Conservation (phyloP, 64 coral and sea anemone genomes). For the Acropora yongei region DNA sequence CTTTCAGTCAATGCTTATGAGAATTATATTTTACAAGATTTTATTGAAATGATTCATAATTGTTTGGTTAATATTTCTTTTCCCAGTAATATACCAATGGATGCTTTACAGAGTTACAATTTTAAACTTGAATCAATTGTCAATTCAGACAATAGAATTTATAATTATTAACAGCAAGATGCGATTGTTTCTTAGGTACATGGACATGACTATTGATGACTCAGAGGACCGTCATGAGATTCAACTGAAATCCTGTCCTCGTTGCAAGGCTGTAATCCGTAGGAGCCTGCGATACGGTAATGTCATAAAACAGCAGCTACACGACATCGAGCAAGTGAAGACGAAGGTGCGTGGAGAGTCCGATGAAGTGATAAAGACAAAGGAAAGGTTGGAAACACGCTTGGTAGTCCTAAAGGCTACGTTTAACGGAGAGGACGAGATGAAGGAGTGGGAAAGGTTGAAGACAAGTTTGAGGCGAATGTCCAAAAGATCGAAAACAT, state of each 20-base stretch:
- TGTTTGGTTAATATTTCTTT: too few species aligned
- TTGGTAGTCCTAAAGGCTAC: not conserved
- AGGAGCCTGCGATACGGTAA: slow-evolving; percentile 85
- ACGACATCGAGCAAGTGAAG: slow-evolving; percentile 67
- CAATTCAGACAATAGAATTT: too few species aligned
- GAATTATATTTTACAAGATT: too few species aligned
- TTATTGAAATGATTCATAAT: too few species aligned
- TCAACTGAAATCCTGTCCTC: slow-evolving; percentile 78
- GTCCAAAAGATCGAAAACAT: not conserved
- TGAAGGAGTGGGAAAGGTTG: not conserved
- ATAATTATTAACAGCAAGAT: too few species aligned
- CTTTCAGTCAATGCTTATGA: too few species aligned
- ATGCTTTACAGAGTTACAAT: too few species aligned
- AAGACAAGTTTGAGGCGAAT: not conserved
- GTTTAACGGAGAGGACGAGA: not conserved
- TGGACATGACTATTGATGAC: not conserved
- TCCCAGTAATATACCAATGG: too few species aligned
- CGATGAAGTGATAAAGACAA: not conserved
- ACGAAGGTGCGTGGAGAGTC: slow-evolving; percentile 6
- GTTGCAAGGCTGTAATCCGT: slow-evolving; percentile 71
- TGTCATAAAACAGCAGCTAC: slow-evolving; percentile 56
- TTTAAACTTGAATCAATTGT: too few species aligned
- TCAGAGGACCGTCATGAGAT: slow-evolving; percentile 14
- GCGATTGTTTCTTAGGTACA: not conserved
- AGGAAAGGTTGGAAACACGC: not conserved